phyloP scores from a whole-genome alignment of 2,113 vertebrate species.

The Burhinus oedicnemus region DNA sequence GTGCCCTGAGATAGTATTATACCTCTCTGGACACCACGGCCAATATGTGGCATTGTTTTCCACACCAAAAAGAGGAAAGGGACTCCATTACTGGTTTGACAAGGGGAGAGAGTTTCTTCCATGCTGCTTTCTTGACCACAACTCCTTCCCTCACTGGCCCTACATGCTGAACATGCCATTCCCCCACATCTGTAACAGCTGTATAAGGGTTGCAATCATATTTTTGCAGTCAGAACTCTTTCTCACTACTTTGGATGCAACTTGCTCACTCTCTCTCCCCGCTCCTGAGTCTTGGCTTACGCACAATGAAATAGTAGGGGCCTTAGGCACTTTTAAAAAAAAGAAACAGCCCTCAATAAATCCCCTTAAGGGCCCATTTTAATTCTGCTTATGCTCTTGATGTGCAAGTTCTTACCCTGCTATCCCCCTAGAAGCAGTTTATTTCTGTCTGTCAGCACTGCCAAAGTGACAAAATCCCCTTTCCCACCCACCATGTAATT shows the following conservation, averaged over 20 bases:
- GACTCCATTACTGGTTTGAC: neutral
- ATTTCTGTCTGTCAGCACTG: constrained; percentile 67
- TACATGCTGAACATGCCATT: accelerated
- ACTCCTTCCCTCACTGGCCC: neutral
- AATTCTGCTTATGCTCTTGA: constrained; percentile 61
- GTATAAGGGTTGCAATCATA: neutral
- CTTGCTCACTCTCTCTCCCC: neutral
- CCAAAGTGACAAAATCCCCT: constrained; percentile 68
- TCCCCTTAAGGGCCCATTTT: constrained; percentile 48
- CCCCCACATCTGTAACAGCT: neutral
- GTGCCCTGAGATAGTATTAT: neutral
- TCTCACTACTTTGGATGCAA: neutral
- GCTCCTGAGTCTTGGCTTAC: neutral
- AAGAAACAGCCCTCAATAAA: neutral
- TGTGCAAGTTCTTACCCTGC: constrained; percentile 60
- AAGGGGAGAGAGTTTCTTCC: neutral
- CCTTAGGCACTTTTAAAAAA: constrained; percentile 13
- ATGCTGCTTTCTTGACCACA: neutral
- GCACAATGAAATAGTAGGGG: constrained; percentile 12
- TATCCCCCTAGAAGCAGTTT: constrained; percentile 63
- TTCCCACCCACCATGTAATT: constrained; percentile 67
- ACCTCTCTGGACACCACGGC: neutral
- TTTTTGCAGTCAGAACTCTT: neutral
- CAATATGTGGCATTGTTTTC: neutral
- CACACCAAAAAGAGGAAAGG: neutral